Percentiles rank a stretch among this genome's conserved stretches.
These are phyloP conservation scores for Megathymus violae DNA, from an alignment of 1,140 invertebrate species.

Conservation along the genomic window DNA sequence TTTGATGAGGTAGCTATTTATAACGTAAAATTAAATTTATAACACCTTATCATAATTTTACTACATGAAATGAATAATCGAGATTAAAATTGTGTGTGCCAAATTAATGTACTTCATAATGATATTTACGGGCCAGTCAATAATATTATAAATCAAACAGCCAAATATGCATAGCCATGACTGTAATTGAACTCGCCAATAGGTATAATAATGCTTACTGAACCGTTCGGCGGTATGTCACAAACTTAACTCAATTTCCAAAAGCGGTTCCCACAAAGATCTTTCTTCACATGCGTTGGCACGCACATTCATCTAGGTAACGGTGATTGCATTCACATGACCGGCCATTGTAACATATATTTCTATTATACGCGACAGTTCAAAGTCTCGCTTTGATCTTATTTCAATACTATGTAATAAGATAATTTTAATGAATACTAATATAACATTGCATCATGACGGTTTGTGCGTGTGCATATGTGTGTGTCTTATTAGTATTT, in stretches of 20 bases:
- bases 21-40: no score
- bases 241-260: conserved; percentile 54
- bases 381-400: conserved; percentile 24
- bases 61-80: no score
- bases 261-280: conserved; percentile 74
- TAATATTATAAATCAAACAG: no score
- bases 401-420: not conserved
- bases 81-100: no score
- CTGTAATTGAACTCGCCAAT: no score
- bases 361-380: conserved; percentile 42
- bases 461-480: not conserved
- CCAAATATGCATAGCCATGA: no score
- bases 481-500: no score
- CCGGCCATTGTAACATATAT: conserved; percentile 45
- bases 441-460: no score
- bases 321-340: conserved; percentile 43
- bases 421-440: not conserved
- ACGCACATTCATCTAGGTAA: conserved; percentile 73
- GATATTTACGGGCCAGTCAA: no score
- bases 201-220: not conserved
- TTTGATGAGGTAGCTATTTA: no score
- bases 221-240: conserved; percentile 27
- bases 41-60: no score
- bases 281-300: conserved; percentile 73
- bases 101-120: no score